These are phyloP conservation scores for Cyprinus carpio DNA, from an alignment of 2,113 vertebrate species.

Conservation along the genomic window DNA sequence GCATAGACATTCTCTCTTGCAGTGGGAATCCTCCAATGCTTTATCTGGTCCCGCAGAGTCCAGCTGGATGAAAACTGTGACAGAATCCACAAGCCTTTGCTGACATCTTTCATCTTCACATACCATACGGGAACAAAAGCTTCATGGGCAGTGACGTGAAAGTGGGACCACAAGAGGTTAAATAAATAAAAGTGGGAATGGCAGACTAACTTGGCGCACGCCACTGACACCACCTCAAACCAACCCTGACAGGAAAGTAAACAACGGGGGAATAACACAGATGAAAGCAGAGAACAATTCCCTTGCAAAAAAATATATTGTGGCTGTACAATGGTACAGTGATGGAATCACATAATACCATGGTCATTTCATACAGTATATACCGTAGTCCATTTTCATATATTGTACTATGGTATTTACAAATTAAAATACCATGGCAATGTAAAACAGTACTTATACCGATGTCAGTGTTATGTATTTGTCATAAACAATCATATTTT, in stretches of 20 bases:
- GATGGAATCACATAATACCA: neutral
- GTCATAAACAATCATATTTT: neutral
- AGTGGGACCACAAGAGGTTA: slow-evolving; percentile 57
- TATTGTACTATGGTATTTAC: neutral
- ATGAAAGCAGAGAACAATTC: slow-evolving; percentile 16
- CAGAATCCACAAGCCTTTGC: slow-evolving; percentile 59
- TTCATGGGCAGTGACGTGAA: slow-evolving; percentile 11
- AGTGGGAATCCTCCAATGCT: slow-evolving; percentile 15
- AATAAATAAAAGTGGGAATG: slow-evolving; percentile 58
- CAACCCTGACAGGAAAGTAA: slow-evolving; percentile 60
- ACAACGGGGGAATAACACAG: slow-evolving; percentile 45
- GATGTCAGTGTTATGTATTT: neutral
- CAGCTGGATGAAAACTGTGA: slow-evolving; percentile 57
- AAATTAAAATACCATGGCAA: too few relatives aligned
- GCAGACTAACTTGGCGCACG: slow-evolving; percentile 56
- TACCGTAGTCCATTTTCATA: neutral
- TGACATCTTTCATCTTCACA: slow-evolving; percentile 35
- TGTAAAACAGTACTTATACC: neutral
- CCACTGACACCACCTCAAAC: slow-evolving; percentile 59
- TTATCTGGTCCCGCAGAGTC: slow-evolving; percentile 43
- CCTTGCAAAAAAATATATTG: neutral
- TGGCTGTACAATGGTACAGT: neutral
- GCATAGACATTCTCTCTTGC: slow-evolving; percentile 31
- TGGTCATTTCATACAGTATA: neutral
- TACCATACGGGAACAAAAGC: slow-evolving; percentile 27